Evolutionary conservation across 2,797 vertebrate species (phyloP), one percentile per base, ranked within the genome.

Genomic region (Allobates femoralis): DNA sequence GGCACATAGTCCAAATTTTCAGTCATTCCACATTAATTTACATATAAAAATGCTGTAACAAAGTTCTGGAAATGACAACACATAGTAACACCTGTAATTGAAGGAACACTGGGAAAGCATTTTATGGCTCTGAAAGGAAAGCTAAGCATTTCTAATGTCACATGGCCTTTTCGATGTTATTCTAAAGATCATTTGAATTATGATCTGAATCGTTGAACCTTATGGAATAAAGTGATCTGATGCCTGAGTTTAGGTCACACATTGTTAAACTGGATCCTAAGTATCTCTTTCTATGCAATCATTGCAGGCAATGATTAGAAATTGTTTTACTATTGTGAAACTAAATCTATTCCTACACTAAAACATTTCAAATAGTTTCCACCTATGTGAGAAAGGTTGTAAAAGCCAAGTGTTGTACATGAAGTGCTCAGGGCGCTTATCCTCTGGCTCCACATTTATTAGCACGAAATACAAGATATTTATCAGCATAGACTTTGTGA

Each of bases 241-340:
- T 67, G 28, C 51, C 32, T 21, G 23, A 73, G 23, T 5, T n/a
- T 41, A 83, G 74, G 26, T 73, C 32, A 56, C 30, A 66, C 28
- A 58, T 71, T 69, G 26, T 51, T 77, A n/a, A 67, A 34, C 16
- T 10, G 23, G 37, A 23, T 46, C 67, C 12, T 60, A 41, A 53
- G 73, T 50, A 79, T 80, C 34, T 73, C n/a, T 58, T 74, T 12
- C 77, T 56, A 51, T 46, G 64, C 60, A 30, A 86, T 87, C 50
- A 87, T 87, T 73, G 75, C 60, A 79, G 60, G 81, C 74, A 79
- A 78, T 87, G 53, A 87, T 71, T 87, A 83, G 64, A 87, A 83
- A 87, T 79, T 67, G 75, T 34, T 87, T 83, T 87, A 87, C 55
- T 86, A 55, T 81, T 58, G n/a, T 64, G 50, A 73, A 81, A 51